Evolutionary conservation across 2,113 vertebrate species (phyloP).

Genomic region (Herpetotheres cachinnans): DNA sequence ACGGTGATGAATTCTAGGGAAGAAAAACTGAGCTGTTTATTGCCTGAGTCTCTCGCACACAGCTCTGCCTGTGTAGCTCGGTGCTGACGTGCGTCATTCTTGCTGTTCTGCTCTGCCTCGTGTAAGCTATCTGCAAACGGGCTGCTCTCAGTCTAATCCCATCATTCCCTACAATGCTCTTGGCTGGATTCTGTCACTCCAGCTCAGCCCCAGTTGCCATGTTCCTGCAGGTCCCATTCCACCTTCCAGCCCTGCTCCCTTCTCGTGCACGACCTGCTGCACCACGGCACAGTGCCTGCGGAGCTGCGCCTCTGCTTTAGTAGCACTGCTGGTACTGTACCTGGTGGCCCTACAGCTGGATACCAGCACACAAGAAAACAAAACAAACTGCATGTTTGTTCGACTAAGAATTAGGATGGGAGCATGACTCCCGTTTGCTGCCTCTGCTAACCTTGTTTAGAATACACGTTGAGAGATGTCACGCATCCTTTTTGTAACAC

Average conservation of each 20-base stretch:
- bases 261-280: neutral
- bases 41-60: neutral
- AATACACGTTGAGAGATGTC: neutral
- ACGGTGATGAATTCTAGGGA: neutral
- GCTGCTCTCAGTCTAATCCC: neutral
- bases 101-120: neutral
- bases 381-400: neutral
- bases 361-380: neutral
- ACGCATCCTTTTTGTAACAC: neutral
- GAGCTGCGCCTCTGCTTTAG: neutral
- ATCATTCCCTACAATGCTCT: neutral
- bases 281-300: neutral
- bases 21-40: neutral
- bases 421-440: neutral
- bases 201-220: neutral
- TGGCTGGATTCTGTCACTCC: neutral
- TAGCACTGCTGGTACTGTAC: neutral
- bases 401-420: neutral
- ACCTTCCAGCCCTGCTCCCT: neutral
- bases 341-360: neutral
- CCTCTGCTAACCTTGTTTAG: neutral
- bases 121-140: neutral
- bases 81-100: accelerated
- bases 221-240: neutral
- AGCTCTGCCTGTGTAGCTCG: neutral